These are phyloP conservation scores for Drosophila tanythrix DNA, from an alignment of 2,888 invertebrate species.

Conservation along the genomic window DNA sequence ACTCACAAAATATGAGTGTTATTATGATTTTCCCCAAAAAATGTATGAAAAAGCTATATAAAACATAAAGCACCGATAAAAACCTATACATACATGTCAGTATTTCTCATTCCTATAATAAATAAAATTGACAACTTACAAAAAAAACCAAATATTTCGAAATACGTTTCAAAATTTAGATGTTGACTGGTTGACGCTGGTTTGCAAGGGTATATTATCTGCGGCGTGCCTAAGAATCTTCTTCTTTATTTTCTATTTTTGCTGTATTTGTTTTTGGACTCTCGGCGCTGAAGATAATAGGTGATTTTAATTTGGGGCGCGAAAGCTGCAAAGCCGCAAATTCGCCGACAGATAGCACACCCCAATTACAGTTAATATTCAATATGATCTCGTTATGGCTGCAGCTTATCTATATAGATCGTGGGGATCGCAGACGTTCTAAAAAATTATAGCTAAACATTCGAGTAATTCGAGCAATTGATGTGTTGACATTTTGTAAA, in stretches of 20 bases:
- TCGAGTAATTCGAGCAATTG: slow-evolving; percentile 28
- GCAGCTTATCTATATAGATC: slow-evolving; percentile 31
- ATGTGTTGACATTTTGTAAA: slow-evolving; percentile 18
- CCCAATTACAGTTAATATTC: slow-evolving; percentile 19
- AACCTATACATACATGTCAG: not conserved
- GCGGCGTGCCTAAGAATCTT: not conserved
- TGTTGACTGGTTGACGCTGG: not conserved
- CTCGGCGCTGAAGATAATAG: slow-evolving; percentile 42
- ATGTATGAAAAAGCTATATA: not conserved
- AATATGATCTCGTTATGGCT: slow-evolving; percentile 17
- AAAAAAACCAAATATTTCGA: not conserved
- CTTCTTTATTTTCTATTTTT: not conserved
- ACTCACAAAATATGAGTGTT: not conserved
- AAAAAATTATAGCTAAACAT: slow-evolving; percentile 12
- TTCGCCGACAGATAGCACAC: slow-evolving; percentile 27
- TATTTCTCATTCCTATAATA: not conserved
- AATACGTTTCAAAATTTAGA: not conserved
- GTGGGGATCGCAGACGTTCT: not conserved
- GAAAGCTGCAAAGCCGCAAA: slow-evolving; percentile 18
- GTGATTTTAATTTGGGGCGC: slow-evolving; percentile 36
- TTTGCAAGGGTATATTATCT: not conserved
- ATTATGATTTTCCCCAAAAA: too few relatives aligned
- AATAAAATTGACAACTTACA: not conserved
- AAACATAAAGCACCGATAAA: not conserved
- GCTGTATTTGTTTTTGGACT: not conserved